Conservation (phyloP, 2,797 vertebrate species). For the Artibeus lituratus region DNA sequence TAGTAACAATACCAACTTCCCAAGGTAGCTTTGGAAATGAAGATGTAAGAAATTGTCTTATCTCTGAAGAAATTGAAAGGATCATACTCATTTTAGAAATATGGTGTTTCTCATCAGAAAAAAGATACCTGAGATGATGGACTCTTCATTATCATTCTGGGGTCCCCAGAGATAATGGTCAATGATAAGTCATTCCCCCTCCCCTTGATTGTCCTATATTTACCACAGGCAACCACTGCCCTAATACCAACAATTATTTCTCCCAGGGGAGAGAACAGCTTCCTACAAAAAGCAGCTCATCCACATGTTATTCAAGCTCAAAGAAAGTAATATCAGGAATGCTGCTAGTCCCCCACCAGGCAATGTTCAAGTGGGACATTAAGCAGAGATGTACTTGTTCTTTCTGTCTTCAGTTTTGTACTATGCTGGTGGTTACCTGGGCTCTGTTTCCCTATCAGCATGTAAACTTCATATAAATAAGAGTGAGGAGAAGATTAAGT, state of each 20-base stretch:
- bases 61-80: background rate
- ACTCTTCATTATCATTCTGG: background rate
- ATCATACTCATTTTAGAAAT: background rate
- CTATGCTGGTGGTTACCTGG: background rate
- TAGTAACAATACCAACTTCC: background rate
- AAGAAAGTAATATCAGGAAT: background rate
- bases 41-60: background rate
- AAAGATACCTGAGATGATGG: background rate
- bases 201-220: background rate
- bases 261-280: background rate
- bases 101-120: background rate
- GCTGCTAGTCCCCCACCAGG: background rate
- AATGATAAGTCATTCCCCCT: background rate
- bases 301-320: background rate
- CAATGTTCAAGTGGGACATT: background rate
- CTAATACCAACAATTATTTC: background rate
- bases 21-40: background rate
- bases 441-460: slow-evolving; percentile 21
- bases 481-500: background rate
- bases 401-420: background rate
- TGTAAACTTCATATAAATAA: background rate
- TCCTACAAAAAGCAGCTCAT: background rate
- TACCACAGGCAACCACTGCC: background rate
- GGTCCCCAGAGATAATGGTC: background rate
- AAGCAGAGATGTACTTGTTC: background rate